Base-by-base conservation (phyloP, 2,797 vertebrate genomes). In the Myripristis murdjan region DNA sequence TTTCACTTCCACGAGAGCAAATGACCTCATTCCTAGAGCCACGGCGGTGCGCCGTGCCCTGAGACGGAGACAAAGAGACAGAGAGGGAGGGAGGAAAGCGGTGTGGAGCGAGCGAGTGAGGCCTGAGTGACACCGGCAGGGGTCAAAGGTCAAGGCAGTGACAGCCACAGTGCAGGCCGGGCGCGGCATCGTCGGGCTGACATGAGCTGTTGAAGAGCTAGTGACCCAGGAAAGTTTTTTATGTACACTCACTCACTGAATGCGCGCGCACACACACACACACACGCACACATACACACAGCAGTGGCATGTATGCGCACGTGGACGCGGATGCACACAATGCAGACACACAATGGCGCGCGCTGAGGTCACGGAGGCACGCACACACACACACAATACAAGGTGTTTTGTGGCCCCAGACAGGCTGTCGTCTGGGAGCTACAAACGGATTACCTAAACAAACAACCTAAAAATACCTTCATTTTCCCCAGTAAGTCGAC, bases 391-490 rank as follows among this genome's bases (percentile, higher is more conserved):
- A 51, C 82, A 95, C 93, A 93, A 93, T 93, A 46, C 90, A 89
- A 92, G 92, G 90, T 93, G 92, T 88, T 91, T 75, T 77, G 77
- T 82, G 89, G 86, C 85, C 91, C 92, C 90, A 93, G 93, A 91
- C 93, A 92, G 90, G 77, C 91, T 93, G 92, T 90, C 91, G 89
- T 87, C 89, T 89, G 33, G 59, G 81, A 86, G 89, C 86, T 86
- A 86, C 85, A 64, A 59, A 72, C 83, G 83, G 84, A 91, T 93
- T 92, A 92, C 86, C 89, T 89, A 88, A 92, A 91, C 90, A 94
- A 94, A 93, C 89, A 92, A 81, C 69, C 90, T 93, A 92, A 93
- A 93, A 93, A 94, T 93, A 93, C 61, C 63, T 80, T 83, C 11
- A 83, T 84, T 82, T 83, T 86, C 76, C 78, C 51, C 64, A 63